A percentile compares a stretch with the other conserved stretches of the same genome.
These are phyloP conservation scores for Typhlomys cinereus DNA, from an alignment of 2,113 vertebrate species.

Conservation along the genomic window DNA sequence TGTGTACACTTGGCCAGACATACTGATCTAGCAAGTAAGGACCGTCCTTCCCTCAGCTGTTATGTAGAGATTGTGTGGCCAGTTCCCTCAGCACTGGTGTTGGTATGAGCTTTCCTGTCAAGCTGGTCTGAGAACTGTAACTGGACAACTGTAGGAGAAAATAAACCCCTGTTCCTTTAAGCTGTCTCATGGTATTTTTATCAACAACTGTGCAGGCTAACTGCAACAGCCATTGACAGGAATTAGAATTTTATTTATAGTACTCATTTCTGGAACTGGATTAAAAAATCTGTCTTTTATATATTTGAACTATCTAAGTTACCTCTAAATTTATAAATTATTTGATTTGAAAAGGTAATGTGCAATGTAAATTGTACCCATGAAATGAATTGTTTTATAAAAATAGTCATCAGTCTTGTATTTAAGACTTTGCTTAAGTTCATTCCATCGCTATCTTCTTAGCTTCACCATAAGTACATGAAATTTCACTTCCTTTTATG, in stretches of 20 bases:
- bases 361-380: conserved; percentile 31
- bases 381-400: neutral
- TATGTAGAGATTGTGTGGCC: too few relatives aligned
- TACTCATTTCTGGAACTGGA: neutral
- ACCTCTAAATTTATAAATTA: conserved; percentile 3
- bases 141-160: too few relatives aligned
- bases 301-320: neutral
- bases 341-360: neutral
- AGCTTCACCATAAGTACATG: neutral
- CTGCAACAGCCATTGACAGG: neutral
- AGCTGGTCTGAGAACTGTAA: too few relatives aligned
- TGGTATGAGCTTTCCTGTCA: too few relatives aligned
- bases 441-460: neutral
- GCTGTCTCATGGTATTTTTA: too few relatives aligned
- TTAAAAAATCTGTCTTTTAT: neutral
- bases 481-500: conserved; percentile 2
- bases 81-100: too few relatives aligned
- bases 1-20: too few relatives aligned
- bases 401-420: neutral
- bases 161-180: too few relatives aligned
- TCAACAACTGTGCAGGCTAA: too few relatives aligned
- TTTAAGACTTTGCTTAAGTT: neutral
- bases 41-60: too few relatives aligned
- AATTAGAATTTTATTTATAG: neutral
- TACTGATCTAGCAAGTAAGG: too few relatives aligned